Evolutionary conservation across 2,113 vertebrate species (phyloP), one percentile per base, ranked within the genome.

Genomic region (Neodontobutis hainanensis): DNA sequence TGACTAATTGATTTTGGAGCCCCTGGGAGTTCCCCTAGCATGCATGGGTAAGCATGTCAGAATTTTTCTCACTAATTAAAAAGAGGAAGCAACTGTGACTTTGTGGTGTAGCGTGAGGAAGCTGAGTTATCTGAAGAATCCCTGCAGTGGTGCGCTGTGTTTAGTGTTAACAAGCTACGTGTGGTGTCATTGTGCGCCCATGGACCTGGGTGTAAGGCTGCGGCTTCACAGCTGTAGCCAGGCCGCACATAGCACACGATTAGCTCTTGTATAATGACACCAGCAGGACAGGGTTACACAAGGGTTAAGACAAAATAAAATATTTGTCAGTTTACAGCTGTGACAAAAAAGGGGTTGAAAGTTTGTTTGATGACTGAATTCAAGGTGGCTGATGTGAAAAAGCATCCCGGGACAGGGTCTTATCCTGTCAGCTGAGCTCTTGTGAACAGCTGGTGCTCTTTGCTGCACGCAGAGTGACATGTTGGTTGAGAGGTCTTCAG

Each of bases 341-440:
- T 45, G 60, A 27, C n/a, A 44, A 15, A 12, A 46, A 61, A 51
- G 65, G 43, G 47, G 4, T 48, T 44, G 34, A 73, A 19, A 16
- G 44, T 55, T 42, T 78, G 61, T 73, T 48, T 80, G 78, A 68
- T 80, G 75, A 77, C 59, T 69, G 15, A 61, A 62, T 75, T 68
- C 70, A 71, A 75, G 71, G 55, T 59, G 62, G 49, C 68, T 65
- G 59, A 44, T 69, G 73, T 27, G 53, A 64, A 81, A 72, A 15
- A 69, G 63, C 32, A 61, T 77, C 79, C 45, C 61, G 77, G 82
- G 88, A 86, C 43, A 45, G 45, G 65, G 53, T 53, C 67, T 84
- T 73, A 88, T 86, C 88, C 87, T 88, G 86, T 88, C 80, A 85
- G 85, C 83, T 87, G 82, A 84, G 67, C 61, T 77, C 67, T 42